Evolutionary conservation across 92 coral and sea anemone species (phyloP).

Genomic region (Bergia sp.): DNA sequence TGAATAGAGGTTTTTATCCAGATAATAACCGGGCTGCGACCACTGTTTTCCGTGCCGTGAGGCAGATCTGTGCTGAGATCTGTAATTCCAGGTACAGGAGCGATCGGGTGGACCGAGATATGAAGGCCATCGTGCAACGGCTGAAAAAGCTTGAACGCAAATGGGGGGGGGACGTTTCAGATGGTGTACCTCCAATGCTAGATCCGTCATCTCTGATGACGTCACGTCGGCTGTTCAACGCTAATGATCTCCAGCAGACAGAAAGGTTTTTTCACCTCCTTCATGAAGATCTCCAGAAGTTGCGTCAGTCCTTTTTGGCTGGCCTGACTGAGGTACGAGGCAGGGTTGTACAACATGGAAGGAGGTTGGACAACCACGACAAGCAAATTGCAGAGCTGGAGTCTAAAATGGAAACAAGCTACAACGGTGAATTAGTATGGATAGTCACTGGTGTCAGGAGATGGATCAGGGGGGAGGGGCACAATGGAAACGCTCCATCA

Average conservation of each 20-base stretch:
- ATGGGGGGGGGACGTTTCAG: background rate
- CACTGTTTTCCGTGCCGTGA: constrained; percentile 3
- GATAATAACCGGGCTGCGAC: background rate
- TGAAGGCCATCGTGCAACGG: background rate
- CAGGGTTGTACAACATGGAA: background rate
- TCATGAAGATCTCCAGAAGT: background rate
- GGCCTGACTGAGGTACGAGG: background rate
- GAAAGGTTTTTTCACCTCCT: background rate
- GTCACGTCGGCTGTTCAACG: background rate
- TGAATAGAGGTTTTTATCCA: background rate
- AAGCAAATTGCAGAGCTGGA: background rate
- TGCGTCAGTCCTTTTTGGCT: background rate
- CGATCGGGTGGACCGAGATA: background rate
- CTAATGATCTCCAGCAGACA: background rate
- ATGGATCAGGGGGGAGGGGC: background rate
- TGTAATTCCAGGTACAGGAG: background rate
- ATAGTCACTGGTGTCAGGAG: background rate
- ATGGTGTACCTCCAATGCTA: background rate
- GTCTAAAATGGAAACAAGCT: background rate
- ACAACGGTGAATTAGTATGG: background rate
- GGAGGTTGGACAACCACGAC: background rate
- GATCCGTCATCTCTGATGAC: background rate
- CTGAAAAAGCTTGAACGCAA: background rate
- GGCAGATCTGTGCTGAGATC: background rate
- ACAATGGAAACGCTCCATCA: background rate